Evolutionary conservation across 2,888 invertebrate species (phyloP).

Genomic region (Troilus luridus): DNA sequence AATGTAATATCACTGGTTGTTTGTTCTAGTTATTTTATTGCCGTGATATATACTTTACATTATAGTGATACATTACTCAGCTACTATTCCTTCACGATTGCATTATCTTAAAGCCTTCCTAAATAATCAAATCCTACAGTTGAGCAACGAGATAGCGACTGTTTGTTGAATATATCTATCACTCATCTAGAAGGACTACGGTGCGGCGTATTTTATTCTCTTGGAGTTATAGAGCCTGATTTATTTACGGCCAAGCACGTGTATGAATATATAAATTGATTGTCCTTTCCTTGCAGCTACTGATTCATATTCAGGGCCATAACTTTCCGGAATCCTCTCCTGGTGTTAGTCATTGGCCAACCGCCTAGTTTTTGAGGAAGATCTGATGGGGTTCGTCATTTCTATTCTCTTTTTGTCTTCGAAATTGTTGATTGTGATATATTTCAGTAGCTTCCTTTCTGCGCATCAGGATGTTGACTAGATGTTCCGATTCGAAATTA

Average conservation of each 20-base stretch:
- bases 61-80: background rate
- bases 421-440: background rate
- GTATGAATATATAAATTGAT: conserved; percentile 46
- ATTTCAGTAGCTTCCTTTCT: background rate
- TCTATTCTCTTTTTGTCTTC: background rate
- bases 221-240: background rate
- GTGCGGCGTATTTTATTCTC: background rate
- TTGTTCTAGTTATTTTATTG: no score
- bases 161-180: conserved; percentile 8
- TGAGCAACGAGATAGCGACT: background rate
- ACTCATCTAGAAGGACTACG: background rate
- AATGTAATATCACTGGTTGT: no score
- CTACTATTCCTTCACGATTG: background rate
- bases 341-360: background rate
- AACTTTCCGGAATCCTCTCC: background rate
- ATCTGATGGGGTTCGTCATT: background rate
- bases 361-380: background rate
- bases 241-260: conserved; percentile 14
- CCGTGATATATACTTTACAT: no score
- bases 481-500: background rate
- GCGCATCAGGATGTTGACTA: background rate
- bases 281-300: background rate
- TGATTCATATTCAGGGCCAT: conserved; percentile 19
- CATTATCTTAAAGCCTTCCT: background rate
- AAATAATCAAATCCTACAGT: background rate